Percentiles rank a stretch among this genome's conserved stretches.
Evolutionary conservation across 2,888 invertebrate species (phyloP).

Genomic region (Callosobruchus maculatus): DNA sequence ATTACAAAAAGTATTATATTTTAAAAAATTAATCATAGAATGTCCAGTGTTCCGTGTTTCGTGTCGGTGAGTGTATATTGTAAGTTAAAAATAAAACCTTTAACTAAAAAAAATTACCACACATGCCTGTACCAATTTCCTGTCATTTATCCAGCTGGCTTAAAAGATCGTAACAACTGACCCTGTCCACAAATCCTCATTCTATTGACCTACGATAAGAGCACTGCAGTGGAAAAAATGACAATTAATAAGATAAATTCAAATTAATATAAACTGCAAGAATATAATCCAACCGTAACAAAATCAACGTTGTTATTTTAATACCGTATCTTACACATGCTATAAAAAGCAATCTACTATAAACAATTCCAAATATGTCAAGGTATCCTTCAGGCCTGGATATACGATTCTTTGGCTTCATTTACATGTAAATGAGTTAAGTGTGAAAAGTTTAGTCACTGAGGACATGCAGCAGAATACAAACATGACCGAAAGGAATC

Average conservation of each 20-base stretch:
- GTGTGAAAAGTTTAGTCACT: neutral
- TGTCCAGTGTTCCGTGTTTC: too few species aligned
- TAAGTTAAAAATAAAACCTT: too few species aligned
- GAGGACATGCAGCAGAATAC: neutral
- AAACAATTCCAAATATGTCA: neutral
- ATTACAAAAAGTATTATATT: too few species aligned
- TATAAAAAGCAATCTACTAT: neutral
- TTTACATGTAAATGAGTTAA: neutral
- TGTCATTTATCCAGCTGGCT: too few species aligned
- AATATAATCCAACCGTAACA: neutral
- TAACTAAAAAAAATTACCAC: too few species aligned
- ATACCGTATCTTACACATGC: neutral
- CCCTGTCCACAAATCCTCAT: neutral
- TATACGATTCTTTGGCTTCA: neutral
- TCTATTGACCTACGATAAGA: neutral
- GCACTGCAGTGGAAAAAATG: neutral
- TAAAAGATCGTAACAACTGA: too few species aligned
- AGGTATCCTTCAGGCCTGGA: neutral
- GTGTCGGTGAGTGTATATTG: too few species aligned
- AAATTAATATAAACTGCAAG: neutral
- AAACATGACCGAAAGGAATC: too few species aligned
- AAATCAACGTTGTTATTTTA: neutral
- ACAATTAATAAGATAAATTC: neutral
- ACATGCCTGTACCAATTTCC: too few species aligned
- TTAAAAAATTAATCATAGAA: too few species aligned